phyloP scores from a whole-genome alignment of 2,113 vertebrate genomes.

The Petromus typicus region DNA sequence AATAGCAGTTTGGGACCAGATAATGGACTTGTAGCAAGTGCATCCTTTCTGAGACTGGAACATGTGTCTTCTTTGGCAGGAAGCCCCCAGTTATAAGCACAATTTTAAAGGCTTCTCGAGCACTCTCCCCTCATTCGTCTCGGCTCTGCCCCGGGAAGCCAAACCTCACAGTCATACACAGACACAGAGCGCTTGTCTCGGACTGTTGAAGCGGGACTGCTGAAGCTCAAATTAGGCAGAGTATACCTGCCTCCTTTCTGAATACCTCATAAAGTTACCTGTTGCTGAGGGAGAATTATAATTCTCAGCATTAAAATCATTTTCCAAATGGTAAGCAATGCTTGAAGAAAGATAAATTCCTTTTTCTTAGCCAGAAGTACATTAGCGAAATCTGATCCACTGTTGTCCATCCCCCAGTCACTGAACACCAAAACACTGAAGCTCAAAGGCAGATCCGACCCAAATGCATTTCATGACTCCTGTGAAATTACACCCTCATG shows the following conservation, averaged over 20 bases:
- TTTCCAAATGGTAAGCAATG: not conserved
- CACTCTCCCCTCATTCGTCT: not conserved
- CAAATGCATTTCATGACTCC: not conserved
- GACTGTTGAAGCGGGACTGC: not conserved
- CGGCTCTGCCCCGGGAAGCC: not conserved
- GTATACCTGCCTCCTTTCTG: conserved; percentile 31
- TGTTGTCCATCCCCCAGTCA: not conserved
- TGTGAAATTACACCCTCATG: conserved; percentile 2
- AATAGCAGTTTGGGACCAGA: not conserved
- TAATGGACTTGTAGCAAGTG: not conserved
- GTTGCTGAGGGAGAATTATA: conserved; percentile 38
- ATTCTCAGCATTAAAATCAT: conserved; percentile 13
- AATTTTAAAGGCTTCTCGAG: not conserved
- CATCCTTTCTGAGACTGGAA: not conserved
- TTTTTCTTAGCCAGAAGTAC: conserved; percentile 32
- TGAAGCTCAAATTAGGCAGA: not conserved
- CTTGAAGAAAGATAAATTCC: conserved; percentile 9
- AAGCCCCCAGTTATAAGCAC: not conserved
- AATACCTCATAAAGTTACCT: conserved; percentile 38
- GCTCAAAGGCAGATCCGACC: not conserved
- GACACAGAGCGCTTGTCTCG: not conserved
- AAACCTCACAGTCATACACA: not conserved
- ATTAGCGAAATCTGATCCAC: not conserved
- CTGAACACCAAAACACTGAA: not conserved
- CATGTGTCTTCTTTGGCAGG: not conserved